Conservation (phyloP, 1,140 invertebrate genomes). For the Hyles euphorbiae region DNA sequence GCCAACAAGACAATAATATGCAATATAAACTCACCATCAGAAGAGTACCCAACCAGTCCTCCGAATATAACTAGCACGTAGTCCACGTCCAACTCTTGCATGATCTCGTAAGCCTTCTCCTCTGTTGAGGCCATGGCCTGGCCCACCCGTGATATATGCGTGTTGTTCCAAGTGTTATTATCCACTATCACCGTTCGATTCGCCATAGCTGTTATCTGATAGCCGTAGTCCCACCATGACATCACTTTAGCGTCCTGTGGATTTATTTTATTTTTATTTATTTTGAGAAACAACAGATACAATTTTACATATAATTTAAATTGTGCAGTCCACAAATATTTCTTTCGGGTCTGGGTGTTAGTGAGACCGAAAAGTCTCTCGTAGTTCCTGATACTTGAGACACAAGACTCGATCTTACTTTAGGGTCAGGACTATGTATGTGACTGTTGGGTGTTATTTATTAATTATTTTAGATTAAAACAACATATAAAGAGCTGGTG, state of each 20-base stretch:
- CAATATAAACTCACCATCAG: slow-evolving; percentile 84
- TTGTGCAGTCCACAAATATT: too few species aligned
- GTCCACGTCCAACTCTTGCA: slow-evolving; percentile 97
- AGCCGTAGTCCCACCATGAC: slow-evolving; percentile 99
- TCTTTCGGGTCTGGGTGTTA: too few species aligned
- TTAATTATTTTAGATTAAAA: too few species aligned
- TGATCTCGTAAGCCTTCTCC: slow-evolving; percentile 97
- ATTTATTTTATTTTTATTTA: too few species aligned
- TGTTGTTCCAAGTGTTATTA: slow-evolving; percentile 99
- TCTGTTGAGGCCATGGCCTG: slow-evolving; percentile 98
- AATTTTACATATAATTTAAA: too few species aligned
- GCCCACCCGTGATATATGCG: slow-evolving; percentile 96
- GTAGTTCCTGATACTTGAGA: too few species aligned
- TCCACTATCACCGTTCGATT: slow-evolving; percentile 99
- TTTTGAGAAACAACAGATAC: too few species aligned
- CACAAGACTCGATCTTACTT: too few species aligned
- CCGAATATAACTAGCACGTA: slow-evolving; percentile 99
- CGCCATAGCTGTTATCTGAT: slow-evolving; percentile 99
- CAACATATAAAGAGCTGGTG: too few species aligned
- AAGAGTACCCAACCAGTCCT: slow-evolving; percentile 98
- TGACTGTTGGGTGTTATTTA: too few species aligned
- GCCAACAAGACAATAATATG: not conserved
- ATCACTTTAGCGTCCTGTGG: slow-evolving; percentile 95
- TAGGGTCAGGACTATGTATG: too few species aligned
- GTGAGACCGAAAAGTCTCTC: too few species aligned